phyloP scores from a whole-genome alignment of 2,797 vertebrate genomes.

The Hapalemur alaotrensis region DNA sequence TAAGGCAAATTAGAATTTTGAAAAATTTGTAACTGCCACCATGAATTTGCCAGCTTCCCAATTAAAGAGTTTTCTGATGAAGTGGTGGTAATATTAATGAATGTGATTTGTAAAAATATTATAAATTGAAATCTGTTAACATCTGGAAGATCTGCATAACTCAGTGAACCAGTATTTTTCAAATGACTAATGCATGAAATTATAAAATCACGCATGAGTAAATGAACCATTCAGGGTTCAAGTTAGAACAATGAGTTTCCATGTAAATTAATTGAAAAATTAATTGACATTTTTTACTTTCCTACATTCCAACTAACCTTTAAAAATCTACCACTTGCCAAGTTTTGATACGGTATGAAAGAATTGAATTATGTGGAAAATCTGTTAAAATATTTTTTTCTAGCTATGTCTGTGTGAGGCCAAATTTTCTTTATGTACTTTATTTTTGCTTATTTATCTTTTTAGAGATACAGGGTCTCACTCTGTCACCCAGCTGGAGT shows the following conservation, averaged over 20 bases:
- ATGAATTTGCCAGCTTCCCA: neutral
- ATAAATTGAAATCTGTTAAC: neutral
- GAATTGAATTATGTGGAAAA: conserved; percentile 5
- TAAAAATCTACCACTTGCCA: neutral
- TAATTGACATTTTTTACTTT: neutral
- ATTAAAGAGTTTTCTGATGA: neutral
- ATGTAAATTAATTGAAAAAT: neutral
- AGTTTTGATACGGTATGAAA: neutral
- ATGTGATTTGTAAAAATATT: neutral
- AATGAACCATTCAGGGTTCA: neutral
- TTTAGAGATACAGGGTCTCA: neutral
- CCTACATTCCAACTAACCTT: neutral
- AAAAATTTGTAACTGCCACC: neutral
- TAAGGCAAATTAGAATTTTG: neutral
- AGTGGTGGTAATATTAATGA: neutral
- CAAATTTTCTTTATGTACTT: neutral
- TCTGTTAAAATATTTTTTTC: conserved; percentile 33
- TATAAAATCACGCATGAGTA: neutral
- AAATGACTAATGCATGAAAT: neutral
- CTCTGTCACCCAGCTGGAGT: neutral
- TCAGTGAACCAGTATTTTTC: neutral
- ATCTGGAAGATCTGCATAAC: neutral
- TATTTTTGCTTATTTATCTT: neutral
- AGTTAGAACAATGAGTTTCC: neutral
- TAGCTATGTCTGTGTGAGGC: neutral